Conservation (phyloP, 2,888 invertebrate species). For the Phlogophora meticulosa region DNA sequence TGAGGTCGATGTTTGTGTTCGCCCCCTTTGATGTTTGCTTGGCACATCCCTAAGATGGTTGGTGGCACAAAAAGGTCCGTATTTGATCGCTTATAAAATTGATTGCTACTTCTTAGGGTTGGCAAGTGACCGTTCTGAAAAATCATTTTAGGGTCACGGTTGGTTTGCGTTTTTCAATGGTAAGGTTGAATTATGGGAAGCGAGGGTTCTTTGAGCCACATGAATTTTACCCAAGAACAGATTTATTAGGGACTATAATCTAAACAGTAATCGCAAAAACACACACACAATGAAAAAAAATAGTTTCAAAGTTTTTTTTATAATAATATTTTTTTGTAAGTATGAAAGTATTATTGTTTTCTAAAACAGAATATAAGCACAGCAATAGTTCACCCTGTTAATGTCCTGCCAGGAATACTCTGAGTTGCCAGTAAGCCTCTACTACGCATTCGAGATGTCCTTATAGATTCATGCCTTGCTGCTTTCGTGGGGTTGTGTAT, state of each 20-base stretch:
- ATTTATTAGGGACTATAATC: background rate
- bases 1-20: constrained; percentile 52
- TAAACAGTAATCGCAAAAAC: too few relatives aligned
- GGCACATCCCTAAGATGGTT: constrained; percentile 58
- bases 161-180: constrained; percentile 28
- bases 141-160: constrained; percentile 43
- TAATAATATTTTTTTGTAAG: too few relatives aligned
- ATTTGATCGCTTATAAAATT: constrained; percentile 66
- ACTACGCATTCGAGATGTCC: background rate
- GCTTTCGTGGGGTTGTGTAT: background rate
- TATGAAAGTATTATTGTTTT: too few relatives aligned
- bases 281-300: too few relatives aligned
- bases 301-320: too few relatives aligned
- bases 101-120: constrained; percentile 47
- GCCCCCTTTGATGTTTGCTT: constrained; percentile 61
- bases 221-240: background rate
- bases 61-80: constrained; percentile 56
- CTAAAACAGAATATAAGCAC: too few relatives aligned
- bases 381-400: too few relatives aligned
- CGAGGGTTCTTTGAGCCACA: constrained; percentile 2
- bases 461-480: background rate
- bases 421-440: too few relatives aligned
- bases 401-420: too few relatives aligned
- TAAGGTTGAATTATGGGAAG: constrained; percentile 11
- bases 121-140: constrained; percentile 50